These are phyloP conservation scores for Tanypteryx hageni DNA, from an alignment of 2,888 invertebrate species.

Conservation along the genomic window DNA sequence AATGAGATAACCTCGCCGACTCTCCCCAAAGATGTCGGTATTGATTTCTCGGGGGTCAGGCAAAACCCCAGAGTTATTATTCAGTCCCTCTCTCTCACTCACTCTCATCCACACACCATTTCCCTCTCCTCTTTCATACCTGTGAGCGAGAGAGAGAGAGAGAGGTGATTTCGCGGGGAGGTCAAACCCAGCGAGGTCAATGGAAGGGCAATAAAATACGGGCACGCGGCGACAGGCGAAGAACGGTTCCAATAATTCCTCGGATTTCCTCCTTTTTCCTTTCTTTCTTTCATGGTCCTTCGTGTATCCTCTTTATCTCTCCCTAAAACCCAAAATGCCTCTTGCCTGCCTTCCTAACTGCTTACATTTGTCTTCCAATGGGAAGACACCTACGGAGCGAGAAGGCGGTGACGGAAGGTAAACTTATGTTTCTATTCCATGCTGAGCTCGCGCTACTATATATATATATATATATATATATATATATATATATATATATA, in stretches of 20 bases:
- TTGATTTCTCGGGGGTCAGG: conserved; percentile 62
- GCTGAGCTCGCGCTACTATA: too few relatives aligned
- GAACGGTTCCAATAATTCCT: conserved; percentile 21
- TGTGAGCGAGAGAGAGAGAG: background rate
- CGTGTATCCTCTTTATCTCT: background rate
- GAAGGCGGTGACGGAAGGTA: too few relatives aligned
- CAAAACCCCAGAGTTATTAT: conserved; percentile 57
- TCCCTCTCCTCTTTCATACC: background rate
- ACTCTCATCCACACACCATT: background rate
- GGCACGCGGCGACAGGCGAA: background rate
- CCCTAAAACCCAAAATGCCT: background rate
- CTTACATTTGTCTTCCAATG: too few relatives aligned
- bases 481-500: too few relatives aligned
- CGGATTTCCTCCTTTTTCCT: conserved; percentile 11
- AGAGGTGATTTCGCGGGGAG: background rate
- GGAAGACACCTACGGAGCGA: too few relatives aligned
- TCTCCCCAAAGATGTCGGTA: conserved; percentile 55
- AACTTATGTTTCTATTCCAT: too few relatives aligned
- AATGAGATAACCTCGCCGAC: conserved; percentile 55
- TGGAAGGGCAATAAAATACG: conserved; percentile 24
- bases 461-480: too few relatives aligned
- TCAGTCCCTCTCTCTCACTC: conserved; percentile 41
- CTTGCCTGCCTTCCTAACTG: too few relatives aligned
- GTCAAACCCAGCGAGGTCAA: conserved; percentile 40
- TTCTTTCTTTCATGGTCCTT: background rate